Conservation (phyloP, 2,888 invertebrate species). For the Tigriopus californicus region DNA sequence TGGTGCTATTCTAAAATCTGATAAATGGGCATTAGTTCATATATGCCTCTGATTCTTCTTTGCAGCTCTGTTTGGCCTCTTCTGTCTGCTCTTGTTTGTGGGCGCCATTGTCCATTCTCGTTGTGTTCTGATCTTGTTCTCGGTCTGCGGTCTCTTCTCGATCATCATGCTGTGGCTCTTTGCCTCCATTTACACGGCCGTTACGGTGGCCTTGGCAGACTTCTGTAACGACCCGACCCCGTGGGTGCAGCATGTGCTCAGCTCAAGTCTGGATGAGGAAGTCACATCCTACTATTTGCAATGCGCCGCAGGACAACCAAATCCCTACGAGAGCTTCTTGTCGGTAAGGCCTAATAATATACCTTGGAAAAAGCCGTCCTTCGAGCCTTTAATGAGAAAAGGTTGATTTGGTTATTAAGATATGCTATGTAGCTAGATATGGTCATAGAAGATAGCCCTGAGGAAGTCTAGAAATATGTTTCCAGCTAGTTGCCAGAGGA, state of each 20-base stretch:
- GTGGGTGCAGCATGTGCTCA: slow-evolving; percentile 39
- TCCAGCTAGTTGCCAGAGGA: too few relatives aligned
- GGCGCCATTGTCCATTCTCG: slow-evolving; percentile 74
- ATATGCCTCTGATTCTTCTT: slow-evolving; percentile 57
- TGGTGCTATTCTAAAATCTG: too few relatives aligned
- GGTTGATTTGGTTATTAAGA: too few relatives aligned
- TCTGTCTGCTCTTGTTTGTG: slow-evolving; percentile 70
- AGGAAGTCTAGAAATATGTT: too few relatives aligned
- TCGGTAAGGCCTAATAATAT: too few relatives aligned
- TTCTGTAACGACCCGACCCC: slow-evolving; percentile 67
- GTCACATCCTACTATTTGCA: slow-evolving; percentile 20
- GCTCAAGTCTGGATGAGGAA: slow-evolving; percentile 19
- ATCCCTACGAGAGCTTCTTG: slow-evolving; percentile 1
- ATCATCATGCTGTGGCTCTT: slow-evolving; percentile 74
- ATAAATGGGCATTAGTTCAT: too few relatives aligned
- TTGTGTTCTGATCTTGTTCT: slow-evolving; percentile 62
- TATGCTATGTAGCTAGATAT: too few relatives aligned
- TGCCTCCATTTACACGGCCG: slow-evolving; percentile 65
- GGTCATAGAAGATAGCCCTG: too few relatives aligned
- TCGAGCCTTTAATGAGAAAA: too few relatives aligned
- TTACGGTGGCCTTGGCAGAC: slow-evolving; percentile 60
- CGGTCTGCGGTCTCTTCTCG: slow-evolving; percentile 64
- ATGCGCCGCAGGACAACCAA: slow-evolving; percentile 6
- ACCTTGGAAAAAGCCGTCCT: too few relatives aligned
- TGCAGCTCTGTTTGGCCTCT: slow-evolving; percentile 60